A percentile compares a stretch with the other conserved stretches of the same genome.
These are phyloP conservation scores for Cebidichthys violaceus DNA, from an alignment of 2,113 vertebrate species.

Conservation along the genomic window DNA sequence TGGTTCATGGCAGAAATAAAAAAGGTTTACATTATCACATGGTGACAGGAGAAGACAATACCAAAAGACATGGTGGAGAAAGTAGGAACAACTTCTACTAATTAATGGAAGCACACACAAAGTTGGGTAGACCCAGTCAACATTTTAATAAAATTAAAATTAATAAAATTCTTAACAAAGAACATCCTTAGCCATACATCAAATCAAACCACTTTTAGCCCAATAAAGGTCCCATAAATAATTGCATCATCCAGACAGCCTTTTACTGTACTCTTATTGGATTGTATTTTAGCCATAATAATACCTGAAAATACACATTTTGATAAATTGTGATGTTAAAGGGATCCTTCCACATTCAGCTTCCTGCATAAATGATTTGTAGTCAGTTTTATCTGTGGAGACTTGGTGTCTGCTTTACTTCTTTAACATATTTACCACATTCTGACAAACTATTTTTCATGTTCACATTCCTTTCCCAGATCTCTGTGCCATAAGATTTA, in stretches of 20 bases:
- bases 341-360: neutral
- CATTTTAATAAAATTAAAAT: neutral
- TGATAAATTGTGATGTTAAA: neutral
- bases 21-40: neutral
- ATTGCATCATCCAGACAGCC: neutral
- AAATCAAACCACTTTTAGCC: conserved; percentile 5
- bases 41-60: neutral
- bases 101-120: neutral
- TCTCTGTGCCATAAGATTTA: neutral
- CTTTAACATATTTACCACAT: neutral
- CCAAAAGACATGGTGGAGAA: neutral
- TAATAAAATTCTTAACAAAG: neutral
- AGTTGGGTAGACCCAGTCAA: neutral
- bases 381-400: neutral
- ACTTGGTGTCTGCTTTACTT: neutral
- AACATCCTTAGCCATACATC: neutral
- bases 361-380: neutral
- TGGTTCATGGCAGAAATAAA: neutral
- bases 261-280: conserved; percentile 7
- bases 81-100: neutral
- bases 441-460: neutral
- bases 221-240: neutral
- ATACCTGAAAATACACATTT: neutral
- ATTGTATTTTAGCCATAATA: conserved; percentile 14
- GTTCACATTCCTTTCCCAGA: neutral